Conservation (phyloP, 2,113 vertebrate species). For the Scomber japonicus region DNA sequence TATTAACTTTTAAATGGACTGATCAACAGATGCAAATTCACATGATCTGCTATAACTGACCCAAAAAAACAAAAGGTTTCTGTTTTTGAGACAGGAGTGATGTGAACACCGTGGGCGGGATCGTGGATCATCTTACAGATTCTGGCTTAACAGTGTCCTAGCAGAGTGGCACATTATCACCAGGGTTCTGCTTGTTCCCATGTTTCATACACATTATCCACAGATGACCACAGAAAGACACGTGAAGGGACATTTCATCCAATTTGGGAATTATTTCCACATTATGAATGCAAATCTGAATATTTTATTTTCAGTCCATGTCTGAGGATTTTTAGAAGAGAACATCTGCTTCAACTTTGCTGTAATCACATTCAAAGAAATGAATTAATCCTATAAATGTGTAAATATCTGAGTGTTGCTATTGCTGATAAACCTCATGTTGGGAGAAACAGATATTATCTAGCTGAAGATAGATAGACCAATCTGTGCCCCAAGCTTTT, state of each 20-base stretch:
- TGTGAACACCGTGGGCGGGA: background rate
- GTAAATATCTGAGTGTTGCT: background rate
- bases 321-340: background rate
- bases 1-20: background rate
- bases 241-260: background rate
- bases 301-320: too few species aligned
- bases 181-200: background rate
- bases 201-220: constrained; percentile 17
- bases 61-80: constrained; percentile 7
- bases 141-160: constrained; percentile 13
- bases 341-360: too few species aligned
- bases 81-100: background rate
- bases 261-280: background rate
- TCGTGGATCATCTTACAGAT: constrained; percentile 31
- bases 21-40: background rate
- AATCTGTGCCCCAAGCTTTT: background rate
- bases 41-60: background rate
- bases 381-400: background rate
- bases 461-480: background rate
- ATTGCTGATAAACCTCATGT: background rate
- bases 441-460: background rate
- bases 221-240: background rate
- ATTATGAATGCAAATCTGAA: background rate
- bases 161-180: background rate
- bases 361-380: constrained; percentile 1